Conservation (phyloP, 2,888 invertebrate genomes). For the Fragum fragum region DNA sequence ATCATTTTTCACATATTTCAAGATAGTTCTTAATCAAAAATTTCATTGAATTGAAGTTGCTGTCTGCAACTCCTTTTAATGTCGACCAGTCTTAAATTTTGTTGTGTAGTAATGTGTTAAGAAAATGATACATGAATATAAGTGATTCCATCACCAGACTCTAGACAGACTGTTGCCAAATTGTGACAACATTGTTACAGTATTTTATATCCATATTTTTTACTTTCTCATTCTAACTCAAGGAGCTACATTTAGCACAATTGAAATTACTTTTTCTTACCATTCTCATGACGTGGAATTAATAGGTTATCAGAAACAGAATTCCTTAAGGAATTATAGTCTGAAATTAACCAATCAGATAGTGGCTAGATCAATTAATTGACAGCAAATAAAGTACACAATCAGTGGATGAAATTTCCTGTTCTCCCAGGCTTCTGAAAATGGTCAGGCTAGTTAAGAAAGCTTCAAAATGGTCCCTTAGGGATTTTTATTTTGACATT, state of each 20-base stretch:
- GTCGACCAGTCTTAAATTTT: too few species aligned
- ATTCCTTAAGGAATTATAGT: constrained; percentile 10
- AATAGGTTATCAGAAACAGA: constrained; percentile 26
- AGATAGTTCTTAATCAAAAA: too few species aligned
- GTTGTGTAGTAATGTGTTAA: too few species aligned
- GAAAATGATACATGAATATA: too few species aligned
- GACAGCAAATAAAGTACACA: constrained; percentile 25
- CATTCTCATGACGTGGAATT: constrained; percentile 10
- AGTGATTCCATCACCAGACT: too few species aligned
- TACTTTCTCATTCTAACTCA: background rate
- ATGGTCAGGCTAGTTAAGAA: constrained; percentile 14
- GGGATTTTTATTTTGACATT: constrained; percentile 16
- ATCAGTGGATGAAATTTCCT: constrained; percentile 15
- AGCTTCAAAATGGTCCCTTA: background rate
- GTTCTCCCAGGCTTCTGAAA: constrained; percentile 2
- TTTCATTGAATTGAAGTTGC: too few species aligned
- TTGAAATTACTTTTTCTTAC: constrained; percentile 23
- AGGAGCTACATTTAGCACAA: constrained; percentile 16
- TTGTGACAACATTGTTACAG: too few species aligned
- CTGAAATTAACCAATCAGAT: constrained; percentile 23
- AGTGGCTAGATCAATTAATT: constrained; percentile 16
- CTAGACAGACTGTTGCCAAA: too few species aligned
- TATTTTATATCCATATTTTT: too few species aligned
- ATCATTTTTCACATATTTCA: too few species aligned
- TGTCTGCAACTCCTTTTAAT: too few species aligned